A percentile compares a stretch with the other conserved stretches of the same genome.
phyloP scores from a whole-genome alignment of 1,140 invertebrate genomes.

The Lycorma delicatula region DNA sequence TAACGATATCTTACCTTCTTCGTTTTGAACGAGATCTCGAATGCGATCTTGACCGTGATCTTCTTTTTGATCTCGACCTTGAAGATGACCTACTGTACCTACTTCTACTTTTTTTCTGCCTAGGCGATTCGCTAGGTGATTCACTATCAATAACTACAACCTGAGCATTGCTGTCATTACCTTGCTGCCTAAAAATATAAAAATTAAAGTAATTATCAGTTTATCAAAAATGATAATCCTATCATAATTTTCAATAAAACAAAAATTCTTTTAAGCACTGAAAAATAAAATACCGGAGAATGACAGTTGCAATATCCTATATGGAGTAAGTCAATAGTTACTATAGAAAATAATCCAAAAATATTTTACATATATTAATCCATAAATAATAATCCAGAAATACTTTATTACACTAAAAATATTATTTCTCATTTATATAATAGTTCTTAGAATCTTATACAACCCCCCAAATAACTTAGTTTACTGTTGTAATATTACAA shows the following conservation, averaged over 20 bases:
- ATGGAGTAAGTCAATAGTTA: background rate
- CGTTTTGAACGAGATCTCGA: conserved; percentile 31
- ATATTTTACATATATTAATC: no score
- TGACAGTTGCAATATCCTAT: background rate
- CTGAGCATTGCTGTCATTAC: conserved; percentile 2
- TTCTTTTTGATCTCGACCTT: conserved; percentile 14
- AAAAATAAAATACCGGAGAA: background rate
- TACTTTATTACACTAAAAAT: no score
- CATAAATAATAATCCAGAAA: no score
- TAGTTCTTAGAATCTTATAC: no score
- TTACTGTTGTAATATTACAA: no score
- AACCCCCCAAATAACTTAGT: no score
- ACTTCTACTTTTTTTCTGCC: conserved; percentile 9
- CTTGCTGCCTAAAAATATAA: background rate
- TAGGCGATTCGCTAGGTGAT: conserved; percentile 21
- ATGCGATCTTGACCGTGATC: conserved; percentile 34
- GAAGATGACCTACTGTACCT: background rate
- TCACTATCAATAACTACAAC: conserved; percentile 20
- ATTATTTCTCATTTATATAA: no score
- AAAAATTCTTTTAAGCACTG: background rate
- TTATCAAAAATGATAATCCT: no score
- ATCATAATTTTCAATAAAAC: no score
- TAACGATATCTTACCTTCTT: conserved; percentile 28
- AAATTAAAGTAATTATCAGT: no score
- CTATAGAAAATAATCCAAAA: background rate